Evolutionary conservation across 1,140 invertebrate genomes (phyloP).

Genomic region (Philotrypesis tridentata): DNA sequence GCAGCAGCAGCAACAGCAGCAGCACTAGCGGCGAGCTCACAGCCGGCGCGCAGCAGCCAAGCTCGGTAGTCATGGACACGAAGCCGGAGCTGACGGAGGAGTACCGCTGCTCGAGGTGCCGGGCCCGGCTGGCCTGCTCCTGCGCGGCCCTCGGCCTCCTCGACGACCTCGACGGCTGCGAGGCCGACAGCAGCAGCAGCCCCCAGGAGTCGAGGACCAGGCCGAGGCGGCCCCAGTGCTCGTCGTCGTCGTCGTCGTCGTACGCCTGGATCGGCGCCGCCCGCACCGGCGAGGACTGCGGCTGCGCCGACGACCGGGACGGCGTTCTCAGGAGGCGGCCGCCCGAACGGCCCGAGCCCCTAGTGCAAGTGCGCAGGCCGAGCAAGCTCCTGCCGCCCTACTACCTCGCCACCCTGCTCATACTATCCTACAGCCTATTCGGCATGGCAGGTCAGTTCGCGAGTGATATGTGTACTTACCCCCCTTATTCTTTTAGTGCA

Average conservation of each 20-base stretch:
- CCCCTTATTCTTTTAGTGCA: no score
- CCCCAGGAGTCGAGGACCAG: conserved; percentile 19
- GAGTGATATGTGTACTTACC: no score
- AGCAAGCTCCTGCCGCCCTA: conserved; percentile 59
- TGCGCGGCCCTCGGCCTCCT: conserved; percentile 11
- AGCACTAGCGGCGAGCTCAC: no score
- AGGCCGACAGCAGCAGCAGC: conserved; percentile 36
- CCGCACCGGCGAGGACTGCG: conserved; percentile 35
- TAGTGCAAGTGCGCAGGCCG: conserved; percentile 3
- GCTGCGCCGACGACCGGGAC: conserved; percentile 42
- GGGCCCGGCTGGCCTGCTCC: not conserved
- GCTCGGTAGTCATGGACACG: conserved; percentile 38
- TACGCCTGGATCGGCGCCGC: not conserved
- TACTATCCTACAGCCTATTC: conserved; percentile 67
- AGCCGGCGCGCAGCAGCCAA: conserved; percentile 23
- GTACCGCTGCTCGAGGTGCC: conserved; percentile 17
- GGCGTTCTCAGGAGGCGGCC: conserved; percentile 16
- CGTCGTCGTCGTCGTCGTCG: not conserved
- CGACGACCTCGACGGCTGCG: no score
- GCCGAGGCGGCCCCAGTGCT: conserved; percentile 38
- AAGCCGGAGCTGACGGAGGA: conserved; percentile 41
- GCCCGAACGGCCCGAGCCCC: not conserved
- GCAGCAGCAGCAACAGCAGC: not conserved
- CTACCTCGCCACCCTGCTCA: conserved; percentile 67
- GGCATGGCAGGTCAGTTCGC: conserved; percentile 67